phyloP scores from a whole-genome alignment of 2,113 vertebrate species.

The Stomatorhinus ivindoensis region DNA sequence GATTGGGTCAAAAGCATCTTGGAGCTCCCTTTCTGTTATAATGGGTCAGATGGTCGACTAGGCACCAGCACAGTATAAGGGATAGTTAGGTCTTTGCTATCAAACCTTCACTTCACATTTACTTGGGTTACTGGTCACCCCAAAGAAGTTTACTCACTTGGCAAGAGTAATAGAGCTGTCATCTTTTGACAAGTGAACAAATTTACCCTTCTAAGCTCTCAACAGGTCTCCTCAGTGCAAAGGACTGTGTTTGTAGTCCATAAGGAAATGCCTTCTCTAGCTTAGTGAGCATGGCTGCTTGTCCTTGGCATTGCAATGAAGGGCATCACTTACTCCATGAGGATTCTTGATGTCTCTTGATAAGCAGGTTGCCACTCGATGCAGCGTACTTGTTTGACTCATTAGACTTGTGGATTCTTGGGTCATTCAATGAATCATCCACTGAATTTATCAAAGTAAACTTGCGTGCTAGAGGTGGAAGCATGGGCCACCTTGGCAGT shows the following conservation, averaged over 20 bases:
- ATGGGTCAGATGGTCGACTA: background rate
- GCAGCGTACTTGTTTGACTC: background rate
- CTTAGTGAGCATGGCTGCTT: background rate
- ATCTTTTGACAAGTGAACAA: background rate
- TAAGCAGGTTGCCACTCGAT: background rate
- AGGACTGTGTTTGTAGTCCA: background rate
- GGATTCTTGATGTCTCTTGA: background rate
- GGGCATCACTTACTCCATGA: background rate
- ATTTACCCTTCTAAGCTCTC: background rate
- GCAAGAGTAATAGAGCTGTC: background rate
- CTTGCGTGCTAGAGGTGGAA: background rate
- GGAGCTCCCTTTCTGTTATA: background rate
- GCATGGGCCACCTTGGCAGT: background rate
- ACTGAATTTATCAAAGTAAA: background rate
- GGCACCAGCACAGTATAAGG: background rate
- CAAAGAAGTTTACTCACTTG: background rate
- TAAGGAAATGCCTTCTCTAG: background rate
- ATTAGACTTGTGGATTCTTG: background rate
- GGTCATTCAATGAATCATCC: background rate
- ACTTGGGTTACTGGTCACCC: background rate
- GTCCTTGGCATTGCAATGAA: background rate
- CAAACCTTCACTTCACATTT: background rate
- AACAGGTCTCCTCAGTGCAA: background rate
- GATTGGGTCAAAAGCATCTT: conserved; percentile 25
- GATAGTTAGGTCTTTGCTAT: background rate